Base-by-base conservation (phyloP, 2,797 vertebrate genomes). In the Peromyscus attwateri region DNA sequence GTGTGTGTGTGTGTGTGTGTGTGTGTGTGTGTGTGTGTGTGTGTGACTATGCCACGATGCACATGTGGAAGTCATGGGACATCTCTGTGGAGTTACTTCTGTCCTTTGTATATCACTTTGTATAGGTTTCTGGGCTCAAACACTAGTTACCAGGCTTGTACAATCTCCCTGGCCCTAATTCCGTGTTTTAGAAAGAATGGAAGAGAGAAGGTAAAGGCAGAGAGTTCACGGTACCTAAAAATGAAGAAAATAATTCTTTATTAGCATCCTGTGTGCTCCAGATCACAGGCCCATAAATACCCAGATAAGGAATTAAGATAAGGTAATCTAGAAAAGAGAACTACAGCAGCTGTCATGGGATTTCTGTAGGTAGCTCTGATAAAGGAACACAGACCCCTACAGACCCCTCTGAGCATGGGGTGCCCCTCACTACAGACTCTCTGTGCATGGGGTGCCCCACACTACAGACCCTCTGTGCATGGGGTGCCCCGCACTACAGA, bases 231-330 rank as follows among this genome's bases (percentile, higher is more conserved):
- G 55, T 70, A 83, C 64, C 55, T 27, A 80, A 81, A 66, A 92
- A 87, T 77, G 55, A 73, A 66, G 29, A 52, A 87, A 91, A 68
- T 57, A 91, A 91, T 91, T 95, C 57, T 66, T 5, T 79, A 87
- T 49, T 60, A 89, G 37, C 17, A 11, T 71, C 71, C 49, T 66
- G 2, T 83, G 37, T 91, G 57, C 37, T 91, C 60, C 4, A 17
- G 23, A 37, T 55, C 34, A 27, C 29, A 79, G 37, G 46, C 8
- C 66, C 21, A n/a, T 87, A 71, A 87, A 71, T 87, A 29, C 64
- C 34, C 19, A 43, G 12, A 21, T 55, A 46, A 23, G 70, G 43
- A 92, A 89, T 75, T 52, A 92, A 73, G 87, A 70, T 68, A 49
- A 96, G 57, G 64, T 76, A 2, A 75, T 80, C 79, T 76, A 84